These are phyloP conservation scores for Pygoscelis antarcticus DNA, from an alignment of 2,113 vertebrate genomes.

Conservation along the genomic window DNA sequence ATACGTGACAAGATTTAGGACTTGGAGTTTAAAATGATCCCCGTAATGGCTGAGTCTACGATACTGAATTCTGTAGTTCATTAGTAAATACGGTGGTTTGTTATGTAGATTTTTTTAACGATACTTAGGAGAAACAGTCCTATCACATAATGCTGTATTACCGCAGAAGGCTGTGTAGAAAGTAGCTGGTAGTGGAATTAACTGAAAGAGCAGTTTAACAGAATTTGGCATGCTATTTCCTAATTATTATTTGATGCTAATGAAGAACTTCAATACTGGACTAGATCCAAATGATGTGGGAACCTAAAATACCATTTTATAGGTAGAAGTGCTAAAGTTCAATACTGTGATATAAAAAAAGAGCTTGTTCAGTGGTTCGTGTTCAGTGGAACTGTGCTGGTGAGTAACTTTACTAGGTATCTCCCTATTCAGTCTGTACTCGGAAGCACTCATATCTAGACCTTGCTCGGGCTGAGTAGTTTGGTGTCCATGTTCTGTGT, in stretches of 20 bases:
- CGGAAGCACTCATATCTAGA: neutral
- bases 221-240: neutral
- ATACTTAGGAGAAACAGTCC: neutral
- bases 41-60: neutral
- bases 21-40: neutral
- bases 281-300: neutral
- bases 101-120: neutral
- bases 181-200: neutral
- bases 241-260: neutral
- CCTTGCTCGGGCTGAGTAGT: neutral
- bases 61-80: neutral
- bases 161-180: neutral
- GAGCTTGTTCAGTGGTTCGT: fast-evolving
- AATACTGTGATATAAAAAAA: neutral
- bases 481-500: neutral
- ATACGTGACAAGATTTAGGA: neutral
- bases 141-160: neutral
- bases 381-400: neutral
- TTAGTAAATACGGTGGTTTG: neutral
- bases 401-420: neutral
- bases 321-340: neutral
- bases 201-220: neutral
- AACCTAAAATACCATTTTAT: neutral
- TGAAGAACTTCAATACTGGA: neutral
- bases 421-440: neutral